Percentiles rank a stretch among this genome's conserved stretches.
phyloP scores from a whole-genome alignment of 2,888 invertebrate genomes.

The Parnassius mnemosyne region DNA sequence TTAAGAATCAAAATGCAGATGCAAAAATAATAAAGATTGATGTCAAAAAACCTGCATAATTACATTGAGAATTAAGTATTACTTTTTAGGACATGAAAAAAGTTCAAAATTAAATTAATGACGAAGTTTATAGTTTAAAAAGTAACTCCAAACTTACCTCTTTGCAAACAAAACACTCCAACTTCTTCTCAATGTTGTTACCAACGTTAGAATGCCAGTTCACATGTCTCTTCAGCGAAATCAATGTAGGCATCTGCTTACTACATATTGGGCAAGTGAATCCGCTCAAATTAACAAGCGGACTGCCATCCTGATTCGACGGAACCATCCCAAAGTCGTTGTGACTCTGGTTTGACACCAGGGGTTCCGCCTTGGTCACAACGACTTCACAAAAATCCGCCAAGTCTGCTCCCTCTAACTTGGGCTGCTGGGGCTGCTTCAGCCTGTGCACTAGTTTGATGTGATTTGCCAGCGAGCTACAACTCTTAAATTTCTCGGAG shows the following conservation, averaged over 20 bases:
- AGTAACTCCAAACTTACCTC: conserved; percentile 52
- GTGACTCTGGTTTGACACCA: conserved; percentile 73
- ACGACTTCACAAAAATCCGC: conserved; percentile 81
- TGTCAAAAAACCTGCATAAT: too few relatives aligned
- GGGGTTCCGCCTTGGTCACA: conserved; percentile 78
- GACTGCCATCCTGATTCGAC: conserved; percentile 34
- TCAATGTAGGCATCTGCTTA: conserved; percentile 67
- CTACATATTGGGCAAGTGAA: conserved; percentile 71
- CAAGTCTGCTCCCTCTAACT: conserved; percentile 44
- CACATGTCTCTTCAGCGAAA: conserved; percentile 69
- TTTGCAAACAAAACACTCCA: conserved; percentile 69
- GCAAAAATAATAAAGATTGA: too few relatives aligned
- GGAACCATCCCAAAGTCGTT: conserved; percentile 71
- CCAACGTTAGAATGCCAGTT: conserved; percentile 72
- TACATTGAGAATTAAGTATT: too few relatives aligned
- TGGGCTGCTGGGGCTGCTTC: conserved; percentile 48
- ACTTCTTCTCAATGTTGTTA: conserved; percentile 56
- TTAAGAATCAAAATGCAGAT: too few relatives aligned
- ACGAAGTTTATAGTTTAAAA: background rate
- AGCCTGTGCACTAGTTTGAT: conserved; percentile 68
- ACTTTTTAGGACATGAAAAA: too few relatives aligned
- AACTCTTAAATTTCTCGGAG: conserved; percentile 63
- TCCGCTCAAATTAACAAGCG: conserved; percentile 55
- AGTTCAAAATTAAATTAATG: background rate
- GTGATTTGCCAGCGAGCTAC: conserved; percentile 63